A percentile compares a stretch with the other conserved stretches of the same genome.
Conservation (phyloP, 2,888 invertebrate genomes). For the Bedellia somnulentella region DNA sequence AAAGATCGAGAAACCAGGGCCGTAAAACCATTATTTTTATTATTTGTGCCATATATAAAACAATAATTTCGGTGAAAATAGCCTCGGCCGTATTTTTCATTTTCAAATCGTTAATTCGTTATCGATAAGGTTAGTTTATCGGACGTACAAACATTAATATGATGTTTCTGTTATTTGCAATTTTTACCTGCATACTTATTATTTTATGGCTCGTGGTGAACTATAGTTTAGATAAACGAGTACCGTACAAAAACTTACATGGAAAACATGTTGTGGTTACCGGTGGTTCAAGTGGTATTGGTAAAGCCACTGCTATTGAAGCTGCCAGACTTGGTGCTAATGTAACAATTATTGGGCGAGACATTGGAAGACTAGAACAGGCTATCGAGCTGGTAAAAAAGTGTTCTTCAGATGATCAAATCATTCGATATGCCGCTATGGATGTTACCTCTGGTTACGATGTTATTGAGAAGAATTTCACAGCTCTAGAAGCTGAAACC, state of each 20-base stretch:
- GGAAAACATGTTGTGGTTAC: constrained; percentile 75
- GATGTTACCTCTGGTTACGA: constrained; percentile 71
- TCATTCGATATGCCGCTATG: constrained; percentile 65
- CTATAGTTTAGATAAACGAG: constrained; percentile 25
- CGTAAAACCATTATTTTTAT: too few species aligned
- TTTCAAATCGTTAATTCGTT: too few species aligned
- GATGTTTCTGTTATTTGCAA: too few species aligned
- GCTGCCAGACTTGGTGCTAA: constrained; percentile 80
- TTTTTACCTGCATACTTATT: too few species aligned
- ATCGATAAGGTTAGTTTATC: too few species aligned
- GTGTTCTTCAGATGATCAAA: constrained; percentile 20
- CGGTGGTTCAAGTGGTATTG: constrained; percentile 96
- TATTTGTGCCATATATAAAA: too few species aligned
- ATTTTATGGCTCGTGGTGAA: constrained; percentile 18
- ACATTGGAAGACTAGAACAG: constrained; percentile 66
- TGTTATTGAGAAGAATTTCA: constrained; percentile 57
- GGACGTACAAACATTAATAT: too few species aligned
- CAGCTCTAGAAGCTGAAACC: constrained; percentile 64
- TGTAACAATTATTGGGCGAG: constrained; percentile 89
- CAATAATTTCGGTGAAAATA: too few species aligned
- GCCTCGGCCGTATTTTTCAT: too few species aligned
- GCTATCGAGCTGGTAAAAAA: constrained; percentile 46
- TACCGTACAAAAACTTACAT: constrained; percentile 27
- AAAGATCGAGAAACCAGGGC: too few species aligned
- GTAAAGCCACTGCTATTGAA: constrained; percentile 78